Base-by-base conservation (phyloP, 2,888 invertebrate genomes). In the Quadroppia sp. region DNA sequence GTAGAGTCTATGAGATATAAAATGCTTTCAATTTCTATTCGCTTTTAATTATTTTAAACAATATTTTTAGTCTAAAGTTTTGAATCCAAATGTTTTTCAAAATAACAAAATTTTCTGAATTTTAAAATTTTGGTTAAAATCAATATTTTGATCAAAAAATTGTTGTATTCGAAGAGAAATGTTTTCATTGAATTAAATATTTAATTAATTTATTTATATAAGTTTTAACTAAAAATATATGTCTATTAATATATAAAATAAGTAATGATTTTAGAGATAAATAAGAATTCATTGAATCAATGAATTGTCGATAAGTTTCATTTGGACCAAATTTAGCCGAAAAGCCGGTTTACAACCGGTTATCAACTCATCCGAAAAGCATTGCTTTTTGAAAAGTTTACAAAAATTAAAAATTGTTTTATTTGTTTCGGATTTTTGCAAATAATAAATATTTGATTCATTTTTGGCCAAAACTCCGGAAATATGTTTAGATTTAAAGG, bases 301-400 rank as follows among this genome's bases (percentile, higher is more conserved):
- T 13, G 15, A 45, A 45, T 17, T 45, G n/a, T n/a, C n/a, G n/a
- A n/a, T 45, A 11, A 13, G 3, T 53, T 7, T n/a, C 1, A 25
- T 53, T 20, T 20, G 20, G 7, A 25, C 53, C 53, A 9, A 23
- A 53, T 23, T 53, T 53, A 23, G 25, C 25, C 25, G 20, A 25
- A 53, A 25, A 53, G 23, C 53, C 53, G 53, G 53, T 53, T 53
- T 6, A 53, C 6, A 53, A 53, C 53, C 53, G 53, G 53, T 53
- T 53, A 6, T 53, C 36, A 36, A 36, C 36, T 36, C 36, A 36
- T 36, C 36, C 9, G 36, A 36, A 36, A 36, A 36, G n/a, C n/a
- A 36, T 7, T 36, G 36, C 9, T 36, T 36, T 36, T 36, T 7
- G 36, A 4, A 36, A 36, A 36, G 9, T 36, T 36, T 9, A 36